Evolutionary conservation across 2,113 vertebrate species (phyloP).

Genomic region (Podocnemis expansa): DNA sequence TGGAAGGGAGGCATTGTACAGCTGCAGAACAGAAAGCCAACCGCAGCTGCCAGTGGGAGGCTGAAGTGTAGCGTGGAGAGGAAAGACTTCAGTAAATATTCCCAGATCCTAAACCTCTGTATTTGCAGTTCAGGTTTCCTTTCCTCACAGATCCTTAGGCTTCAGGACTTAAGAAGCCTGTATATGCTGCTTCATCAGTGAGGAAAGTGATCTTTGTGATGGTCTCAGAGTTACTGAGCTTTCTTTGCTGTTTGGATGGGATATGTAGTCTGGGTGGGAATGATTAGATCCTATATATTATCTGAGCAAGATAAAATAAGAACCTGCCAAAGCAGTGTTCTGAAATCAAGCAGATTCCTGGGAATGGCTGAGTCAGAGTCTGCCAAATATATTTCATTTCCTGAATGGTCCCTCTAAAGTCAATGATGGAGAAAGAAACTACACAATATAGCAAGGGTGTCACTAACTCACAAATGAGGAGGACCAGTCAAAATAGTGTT

Average conservation of each 20-base stretch:
- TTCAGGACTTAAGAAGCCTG: not conserved
- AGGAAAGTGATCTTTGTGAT: not conserved
- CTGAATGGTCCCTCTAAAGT: not conserved
- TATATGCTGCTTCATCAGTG: not conserved
- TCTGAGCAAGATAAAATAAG: not conserved
- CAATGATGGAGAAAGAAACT: not conserved
- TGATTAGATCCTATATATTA: slow-evolving; percentile 10
- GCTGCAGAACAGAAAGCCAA: not conserved
- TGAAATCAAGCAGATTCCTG: not conserved
- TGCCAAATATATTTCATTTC: not conserved
- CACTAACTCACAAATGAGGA: not conserved
- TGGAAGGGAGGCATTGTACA: not conserved
- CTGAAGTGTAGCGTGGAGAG: not conserved
- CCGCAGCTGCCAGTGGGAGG: not conserved
- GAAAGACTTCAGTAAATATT: not conserved
- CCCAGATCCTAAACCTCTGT: not conserved
- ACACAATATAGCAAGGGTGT: not conserved
- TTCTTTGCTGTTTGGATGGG: not conserved
- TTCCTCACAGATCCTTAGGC: not conserved
- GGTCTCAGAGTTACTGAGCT: not conserved
- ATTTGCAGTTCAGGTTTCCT: not conserved
- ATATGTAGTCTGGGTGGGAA: not conserved
- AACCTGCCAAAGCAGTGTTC: not conserved
- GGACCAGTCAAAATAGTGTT: not conserved
- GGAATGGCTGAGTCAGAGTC: not conserved